Evolutionary conservation across 2,113 vertebrate species (phyloP).

Genomic region (Varanus salvator): DNA sequence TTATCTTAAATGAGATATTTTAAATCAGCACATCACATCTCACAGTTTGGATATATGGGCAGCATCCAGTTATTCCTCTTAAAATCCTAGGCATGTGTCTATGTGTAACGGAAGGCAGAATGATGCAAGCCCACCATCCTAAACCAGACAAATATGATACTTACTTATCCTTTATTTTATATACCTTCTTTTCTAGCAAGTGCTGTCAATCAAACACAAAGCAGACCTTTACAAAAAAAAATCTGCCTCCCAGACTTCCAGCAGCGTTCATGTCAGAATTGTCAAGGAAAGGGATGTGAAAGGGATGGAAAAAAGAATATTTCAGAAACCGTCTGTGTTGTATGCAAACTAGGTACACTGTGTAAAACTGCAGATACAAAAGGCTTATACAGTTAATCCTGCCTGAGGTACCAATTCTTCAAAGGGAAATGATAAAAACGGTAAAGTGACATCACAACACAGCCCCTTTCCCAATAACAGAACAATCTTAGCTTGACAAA

Average conservation of each 20-base stretch:
- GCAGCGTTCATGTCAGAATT: conserved; percentile 43
- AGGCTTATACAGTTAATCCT: not conserved
- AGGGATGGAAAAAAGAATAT: not conserved
- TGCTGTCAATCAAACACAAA: conserved; percentile 44
- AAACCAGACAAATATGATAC: not conserved
- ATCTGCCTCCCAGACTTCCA: conserved; percentile 37
- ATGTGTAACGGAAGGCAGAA: not conserved
- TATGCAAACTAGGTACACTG: conserved; percentile 10
- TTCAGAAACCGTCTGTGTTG: conserved; percentile 19
- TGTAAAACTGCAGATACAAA: conserved; percentile 16
- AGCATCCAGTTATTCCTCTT: not conserved
- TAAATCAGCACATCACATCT: not conserved
- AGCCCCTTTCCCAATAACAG: not conserved
- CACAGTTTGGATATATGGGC: not conserved
- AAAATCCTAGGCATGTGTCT: not conserved
- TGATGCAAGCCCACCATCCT: not conserved
- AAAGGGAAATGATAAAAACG: not conserved
- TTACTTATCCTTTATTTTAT: not conserved
- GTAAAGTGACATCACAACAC: not conserved
- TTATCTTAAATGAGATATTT: not conserved
- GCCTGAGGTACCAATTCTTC: not conserved
- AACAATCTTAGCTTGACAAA: not conserved
- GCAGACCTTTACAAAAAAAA: not conserved
- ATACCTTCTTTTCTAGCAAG: conserved; percentile 8
- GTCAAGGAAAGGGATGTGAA: conserved; percentile 20